Evolutionary conservation across 2,888 invertebrate species (phyloP), one percentile per base, ranked within the genome.

Genomic region (Andricus quercusramuli): DNA sequence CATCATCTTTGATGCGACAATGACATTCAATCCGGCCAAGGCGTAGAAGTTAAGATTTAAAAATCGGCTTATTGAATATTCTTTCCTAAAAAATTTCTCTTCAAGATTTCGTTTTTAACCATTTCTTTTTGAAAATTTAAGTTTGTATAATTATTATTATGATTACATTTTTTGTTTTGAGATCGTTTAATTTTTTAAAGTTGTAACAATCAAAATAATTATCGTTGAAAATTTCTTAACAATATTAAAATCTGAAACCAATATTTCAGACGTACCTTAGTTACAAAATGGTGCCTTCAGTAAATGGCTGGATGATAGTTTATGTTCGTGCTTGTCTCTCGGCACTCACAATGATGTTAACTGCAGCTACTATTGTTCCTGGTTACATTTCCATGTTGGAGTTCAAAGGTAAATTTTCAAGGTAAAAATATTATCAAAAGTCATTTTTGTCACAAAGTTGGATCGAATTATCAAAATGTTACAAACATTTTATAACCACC

Each of bases 251-350:
- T n/a, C 2, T n/a, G 44, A 47, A 15, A 44, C 37, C 13, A 65
- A 25, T 47, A 77, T 82, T 86, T 41, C 84, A 93, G 92, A 90
- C 91, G 8, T 89, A 90, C 76, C 80, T 92, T 25, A 91, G 91
- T 74, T 86, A 87, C 80, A 91, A 91, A 86, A 90, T 92, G 90
- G 84, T 87, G 41, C 88, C 90, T 6, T 87, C 89, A 8, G 84
- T 91, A 41, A 91, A 90, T 66, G 88, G 90, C 9, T 82, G 84
- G 67, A 82, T 82, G 62, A 84, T 90, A 17, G 89, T 90, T 25
- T 88, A 88, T 77, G 83, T 91, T n/a, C 87, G 92, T 13, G 88
- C 87, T 11, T 79, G 82, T 64, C 84, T 92, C 2, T 90, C 90
- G 6, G 79, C 83, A 15, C 79, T 91, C 5, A 87, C 89, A 0